Percentiles rank a stretch among this genome's conserved stretches.
phyloP scores from a whole-genome alignment of 2,888 invertebrate species.

The Campoletis raptor region DNA sequence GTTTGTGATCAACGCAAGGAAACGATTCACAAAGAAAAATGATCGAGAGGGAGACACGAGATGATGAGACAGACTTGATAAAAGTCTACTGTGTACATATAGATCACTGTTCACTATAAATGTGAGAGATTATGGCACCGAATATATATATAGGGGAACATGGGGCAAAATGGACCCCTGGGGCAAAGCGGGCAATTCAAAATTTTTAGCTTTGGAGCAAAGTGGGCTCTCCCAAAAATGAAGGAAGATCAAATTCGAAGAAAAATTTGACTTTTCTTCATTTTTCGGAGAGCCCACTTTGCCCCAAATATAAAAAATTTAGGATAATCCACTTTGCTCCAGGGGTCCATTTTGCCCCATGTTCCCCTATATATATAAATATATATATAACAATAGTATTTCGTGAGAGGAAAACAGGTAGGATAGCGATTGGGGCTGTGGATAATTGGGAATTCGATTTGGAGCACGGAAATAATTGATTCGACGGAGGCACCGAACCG shows the following conservation, averaged over 20 bases:
- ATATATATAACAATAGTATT: constrained; percentile 26
- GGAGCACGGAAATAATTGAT: constrained; percentile 83
- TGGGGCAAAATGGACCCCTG: too few species aligned
- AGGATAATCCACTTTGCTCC: too few species aligned
- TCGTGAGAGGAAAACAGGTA: constrained; percentile 21
- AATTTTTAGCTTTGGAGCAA: too few species aligned
- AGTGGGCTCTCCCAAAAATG: too few species aligned
- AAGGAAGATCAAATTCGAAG: too few species aligned
- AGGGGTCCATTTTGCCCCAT: too few species aligned
- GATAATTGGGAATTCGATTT: constrained; percentile 82
- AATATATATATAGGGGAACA: too few species aligned
- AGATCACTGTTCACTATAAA: constrained; percentile 21
- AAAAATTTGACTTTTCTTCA: too few species aligned
- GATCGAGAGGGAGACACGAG: not conserved
- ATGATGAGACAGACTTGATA: constrained; percentile 23
- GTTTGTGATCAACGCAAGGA: not conserved
- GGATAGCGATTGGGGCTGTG: constrained; percentile 51
- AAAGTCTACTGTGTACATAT: constrained; percentile 1
- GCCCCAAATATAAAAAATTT: too few species aligned
- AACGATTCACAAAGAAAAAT: constrained; percentile 9
- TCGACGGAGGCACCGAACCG: constrained; percentile 72
- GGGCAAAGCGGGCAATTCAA: too few species aligned
- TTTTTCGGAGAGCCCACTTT: too few species aligned
- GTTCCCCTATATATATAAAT: too few species aligned
- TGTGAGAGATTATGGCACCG: constrained; percentile 30